Base-by-base conservation (phyloP, 2,797 vertebrate genomes). In the Falco rusticolus region DNA sequence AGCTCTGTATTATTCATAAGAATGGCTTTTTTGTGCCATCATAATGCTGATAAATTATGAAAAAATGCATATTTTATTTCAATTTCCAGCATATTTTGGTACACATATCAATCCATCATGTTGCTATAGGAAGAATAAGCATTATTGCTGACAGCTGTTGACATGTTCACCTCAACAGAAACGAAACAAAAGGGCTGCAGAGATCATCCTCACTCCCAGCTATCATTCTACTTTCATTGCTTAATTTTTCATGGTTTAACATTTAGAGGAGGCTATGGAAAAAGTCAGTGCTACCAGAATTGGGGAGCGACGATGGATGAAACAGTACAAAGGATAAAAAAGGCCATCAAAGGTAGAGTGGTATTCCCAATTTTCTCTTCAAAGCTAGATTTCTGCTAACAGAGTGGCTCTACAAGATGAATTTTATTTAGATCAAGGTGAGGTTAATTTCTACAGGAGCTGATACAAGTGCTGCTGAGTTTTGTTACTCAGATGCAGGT, bases 1-100 rank as follows among this genome's bases (percentile, higher is more conserved):
- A 98, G 96, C 97, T 98, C 97, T 99, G 98, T 99, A 99, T 99
- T 99, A 99, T 99, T 99, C 98, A 99, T 99, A 98, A 98, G 98
- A 98, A 98, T 98, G 98, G 97, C 97, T 98, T 98, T 98, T 97
- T 97, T 98, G 98, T 98, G 97, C 98, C 98, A 98, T 97, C 97
- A 95, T 98, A 98, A 99, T 98, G 97, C 97, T 98, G 98, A 98
- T 98, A 98, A 98, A 99, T 99, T 99, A 99, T 98, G 98, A 98
- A 98, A 98, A 98, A 99, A 98, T 98, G 98, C 98, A 99, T 98
- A 99, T 98, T 98, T 98, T 97, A 97, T 97, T 98, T 98, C 98
- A 98, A 98, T 99, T 98, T 98, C 98, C 97, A 98, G 98, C 97
- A 94, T 98, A 98, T 97, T 97, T 98, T 98, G 98, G 97, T 98